phyloP scores from a whole-genome alignment of 1,140 invertebrate genomes.

The Nephila pilipes region DNA sequence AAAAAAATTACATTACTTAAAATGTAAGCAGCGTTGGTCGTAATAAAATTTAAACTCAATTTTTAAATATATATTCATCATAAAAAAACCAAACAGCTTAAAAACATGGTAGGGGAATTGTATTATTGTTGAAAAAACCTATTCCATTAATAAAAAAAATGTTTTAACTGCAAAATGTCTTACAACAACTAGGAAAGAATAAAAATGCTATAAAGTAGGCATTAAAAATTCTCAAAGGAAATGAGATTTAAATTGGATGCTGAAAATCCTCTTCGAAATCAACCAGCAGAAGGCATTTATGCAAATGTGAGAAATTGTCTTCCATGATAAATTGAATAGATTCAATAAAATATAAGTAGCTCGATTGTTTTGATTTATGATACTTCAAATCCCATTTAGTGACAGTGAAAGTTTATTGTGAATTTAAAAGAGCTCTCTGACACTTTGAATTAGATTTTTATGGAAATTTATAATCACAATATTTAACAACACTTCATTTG shows the following conservation, averaged over 20 bases:
- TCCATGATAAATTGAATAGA: constrained; percentile 8
- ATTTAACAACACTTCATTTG: background rate
- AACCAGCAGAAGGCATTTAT: background rate
- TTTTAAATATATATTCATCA: no score
- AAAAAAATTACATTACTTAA: no score
- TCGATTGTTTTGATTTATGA: constrained; percentile 12
- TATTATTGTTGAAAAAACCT: no score
- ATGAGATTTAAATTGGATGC: background rate
- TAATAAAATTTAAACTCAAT: no score
- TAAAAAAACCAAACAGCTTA: no score
- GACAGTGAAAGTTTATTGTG: background rate
- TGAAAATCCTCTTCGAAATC: background rate
- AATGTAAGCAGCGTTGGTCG: no score
- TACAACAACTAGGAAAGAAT: no score
- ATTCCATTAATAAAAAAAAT: no score
- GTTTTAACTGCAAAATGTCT: no score
- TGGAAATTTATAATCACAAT: constrained; percentile 6
- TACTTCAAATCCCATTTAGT: background rate
- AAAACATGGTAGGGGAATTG: no score
- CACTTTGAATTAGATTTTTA: background rate
- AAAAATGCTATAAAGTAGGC: no score
- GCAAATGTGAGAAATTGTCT: constrained; percentile 14
- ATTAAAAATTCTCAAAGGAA: background rate
- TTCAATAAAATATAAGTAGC: background rate
- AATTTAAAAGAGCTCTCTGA: background rate